These are phyloP conservation scores for Eidolon helvum DNA, from an alignment of 2,113 vertebrate species.

Conservation along the genomic window DNA sequence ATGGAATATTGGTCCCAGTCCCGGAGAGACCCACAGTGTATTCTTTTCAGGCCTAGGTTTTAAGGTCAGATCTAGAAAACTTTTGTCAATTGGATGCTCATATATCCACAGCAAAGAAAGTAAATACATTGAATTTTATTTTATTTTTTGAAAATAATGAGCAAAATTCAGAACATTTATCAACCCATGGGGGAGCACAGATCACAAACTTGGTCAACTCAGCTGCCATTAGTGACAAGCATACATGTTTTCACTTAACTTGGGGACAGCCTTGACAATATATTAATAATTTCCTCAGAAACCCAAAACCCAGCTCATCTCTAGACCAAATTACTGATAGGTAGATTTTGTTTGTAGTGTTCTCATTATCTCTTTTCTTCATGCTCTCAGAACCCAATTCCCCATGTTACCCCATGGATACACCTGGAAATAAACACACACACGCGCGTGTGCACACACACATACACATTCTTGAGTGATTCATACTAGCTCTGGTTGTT, in stretches of 20 bases:
- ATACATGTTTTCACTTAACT: not conserved
- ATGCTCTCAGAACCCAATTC: not conserved
- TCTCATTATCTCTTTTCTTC: not conserved
- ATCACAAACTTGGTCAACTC: not conserved
- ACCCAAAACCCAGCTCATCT: not conserved
- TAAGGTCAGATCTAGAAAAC: not conserved
- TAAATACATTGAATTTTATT: not conserved
- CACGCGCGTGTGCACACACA: not conserved
- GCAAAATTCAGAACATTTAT: slow-evolving; percentile 18
- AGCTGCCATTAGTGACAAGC: not conserved
- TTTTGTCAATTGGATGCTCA: not conserved
- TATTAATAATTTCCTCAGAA: not conserved
- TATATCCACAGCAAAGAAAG: not conserved
- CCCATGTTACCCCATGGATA: not conserved
- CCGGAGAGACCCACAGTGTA: not conserved
- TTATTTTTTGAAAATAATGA: slow-evolving; percentile 26
- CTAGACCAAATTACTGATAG: not conserved
- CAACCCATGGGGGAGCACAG: not conserved
- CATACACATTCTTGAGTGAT: not conserved
- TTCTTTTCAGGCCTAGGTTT: not conserved
- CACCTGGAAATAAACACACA: too few relatives aligned
- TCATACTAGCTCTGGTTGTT: not conserved
- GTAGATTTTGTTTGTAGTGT: not conserved
- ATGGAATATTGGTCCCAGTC: not conserved
- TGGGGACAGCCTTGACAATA: not conserved